Evolutionary conservation across 2,797 vertebrate genomes (phyloP).

Genomic region (Telmatherina bonti): DNA sequence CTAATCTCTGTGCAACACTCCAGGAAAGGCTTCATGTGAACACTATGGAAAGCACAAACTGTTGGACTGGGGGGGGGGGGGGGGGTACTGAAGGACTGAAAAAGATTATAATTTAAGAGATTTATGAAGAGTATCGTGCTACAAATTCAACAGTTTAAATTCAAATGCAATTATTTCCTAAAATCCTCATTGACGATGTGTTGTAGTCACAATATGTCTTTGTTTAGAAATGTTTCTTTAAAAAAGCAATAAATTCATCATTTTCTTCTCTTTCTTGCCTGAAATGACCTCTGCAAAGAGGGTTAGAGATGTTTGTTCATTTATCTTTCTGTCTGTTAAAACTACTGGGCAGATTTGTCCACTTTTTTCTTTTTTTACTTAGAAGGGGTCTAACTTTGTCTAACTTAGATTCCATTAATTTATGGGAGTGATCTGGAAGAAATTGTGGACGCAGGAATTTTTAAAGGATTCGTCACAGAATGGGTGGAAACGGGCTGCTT

Average conservation of each 20-base stretch:
- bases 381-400: too few species aligned
- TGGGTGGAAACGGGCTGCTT: too few species aligned
- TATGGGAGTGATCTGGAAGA: too few species aligned
- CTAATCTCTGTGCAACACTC: not conserved
- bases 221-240: not conserved
- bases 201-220: not conserved
- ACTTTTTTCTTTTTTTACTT: too few species aligned
- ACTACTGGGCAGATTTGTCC: too few species aligned
- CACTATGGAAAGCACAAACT: not conserved
- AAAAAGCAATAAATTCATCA: not conserved
- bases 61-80: not conserved
- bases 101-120: not conserved
- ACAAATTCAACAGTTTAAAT: not conserved
- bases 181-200: slow-evolving; percentile 1
- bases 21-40: slow-evolving; percentile 2
- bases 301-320: too few species aligned
- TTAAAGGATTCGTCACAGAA: too few species aligned
- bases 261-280: not conserved
- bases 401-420: too few species aligned
- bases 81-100: too few species aligned
- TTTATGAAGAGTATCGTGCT: not conserved
- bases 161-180: not conserved
- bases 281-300: too few species aligned
- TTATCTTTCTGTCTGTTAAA: too few species aligned
- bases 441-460: too few species aligned